These are phyloP conservation scores for Emydura subglobosa DNA, from an alignment of 2,113 vertebrate species.

Conservation along the genomic window DNA sequence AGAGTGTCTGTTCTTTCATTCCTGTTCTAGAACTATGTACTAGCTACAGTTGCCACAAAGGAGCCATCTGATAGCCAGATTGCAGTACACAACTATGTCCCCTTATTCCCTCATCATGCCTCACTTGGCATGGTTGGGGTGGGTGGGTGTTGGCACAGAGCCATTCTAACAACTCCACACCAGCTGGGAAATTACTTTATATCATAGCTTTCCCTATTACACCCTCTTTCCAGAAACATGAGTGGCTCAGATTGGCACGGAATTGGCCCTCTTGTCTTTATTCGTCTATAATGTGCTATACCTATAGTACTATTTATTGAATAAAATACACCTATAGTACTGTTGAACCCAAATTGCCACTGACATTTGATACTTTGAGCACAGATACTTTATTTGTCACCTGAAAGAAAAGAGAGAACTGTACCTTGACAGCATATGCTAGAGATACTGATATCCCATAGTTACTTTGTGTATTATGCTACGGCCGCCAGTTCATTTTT, in stretches of 20 bases:
- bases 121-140: not conserved
- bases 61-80: not conserved
- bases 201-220: not conserved
- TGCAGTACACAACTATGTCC: not conserved
- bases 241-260: not conserved
- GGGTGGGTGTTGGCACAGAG: not conserved
- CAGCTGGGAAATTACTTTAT: not conserved
- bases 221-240: not conserved
- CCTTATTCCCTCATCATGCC: not conserved
- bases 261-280: not conserved
- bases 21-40: not conserved
- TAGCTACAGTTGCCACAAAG: accelerated
- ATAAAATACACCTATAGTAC: not conserved
- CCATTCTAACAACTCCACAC: not conserved
- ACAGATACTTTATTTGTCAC: not conserved
- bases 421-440: not conserved
- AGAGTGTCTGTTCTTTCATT: not conserved
- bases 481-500: not conserved
- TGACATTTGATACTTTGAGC: not conserved
- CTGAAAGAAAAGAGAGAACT: not conserved
- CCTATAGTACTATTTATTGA: conserved; percentile 13
- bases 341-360: not conserved
- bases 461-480: not conserved
- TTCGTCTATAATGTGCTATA: not conserved
- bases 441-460: not conserved